Base-by-base conservation (phyloP, 1,140 invertebrate species). In the Diprion similis region DNA sequence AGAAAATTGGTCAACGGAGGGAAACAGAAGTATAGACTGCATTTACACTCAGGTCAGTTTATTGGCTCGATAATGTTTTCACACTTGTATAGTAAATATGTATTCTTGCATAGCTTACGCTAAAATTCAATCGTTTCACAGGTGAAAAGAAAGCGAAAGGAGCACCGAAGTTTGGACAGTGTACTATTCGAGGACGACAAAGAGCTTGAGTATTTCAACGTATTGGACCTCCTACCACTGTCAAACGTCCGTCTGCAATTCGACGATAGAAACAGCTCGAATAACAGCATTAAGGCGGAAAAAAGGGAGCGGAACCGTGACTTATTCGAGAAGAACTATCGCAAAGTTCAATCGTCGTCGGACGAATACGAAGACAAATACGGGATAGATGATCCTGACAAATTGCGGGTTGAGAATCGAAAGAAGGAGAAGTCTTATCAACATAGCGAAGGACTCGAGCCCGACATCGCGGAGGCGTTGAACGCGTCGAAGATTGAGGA, bases 91-190 rank as follows among this genome's bases (percentile, higher is more conserved):
- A 37, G 6, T 0, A 4, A 37, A 37, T 37, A n/a, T n/a, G n/a
- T n/a, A 37, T 37, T 37, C 24, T 37, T 37, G 24, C 24, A 37
- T 37, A 37, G 24, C 24, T 37, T 64, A 15, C 59, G 4, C 59
- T 64, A 4, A 64, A 64, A 64, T 64, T 64, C 1, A 15, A 15
- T 19, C 66, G 11, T 18, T 68, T 18, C 66, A 10, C 78, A 88
- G 87, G 86, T 87, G 6, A 88, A 88, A 70, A 80, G 87, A 10
- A 88, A 87, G 70, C 84, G 86, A 59, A 88, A 88, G 71, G 85
- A 88, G 17, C 86, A 88, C 71, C 11, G 85, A 15, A 88, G 87
- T 64, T 72, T 88, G 19, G 87, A 88, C 71, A 88, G 87, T 59
- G 84, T 88, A 47, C 73, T 87, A 6, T 86, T 86, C 45, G 87